phyloP scores from a whole-genome alignment of 2,113 vertebrate species.

The Neofelis nebulosa region DNA sequence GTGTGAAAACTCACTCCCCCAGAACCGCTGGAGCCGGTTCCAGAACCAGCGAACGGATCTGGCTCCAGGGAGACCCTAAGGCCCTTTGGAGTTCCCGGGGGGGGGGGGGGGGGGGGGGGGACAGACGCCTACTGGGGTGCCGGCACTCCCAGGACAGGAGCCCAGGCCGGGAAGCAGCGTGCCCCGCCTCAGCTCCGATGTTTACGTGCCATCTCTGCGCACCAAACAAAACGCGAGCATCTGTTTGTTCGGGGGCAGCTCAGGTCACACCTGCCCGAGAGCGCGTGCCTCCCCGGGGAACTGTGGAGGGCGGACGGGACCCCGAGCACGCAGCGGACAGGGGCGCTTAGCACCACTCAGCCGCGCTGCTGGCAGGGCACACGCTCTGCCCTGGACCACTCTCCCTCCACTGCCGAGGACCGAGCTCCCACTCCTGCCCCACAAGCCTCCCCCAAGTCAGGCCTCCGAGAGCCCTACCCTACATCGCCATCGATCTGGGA shows the following conservation, averaged over 20 bases:
- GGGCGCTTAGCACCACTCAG: too few relatives aligned
- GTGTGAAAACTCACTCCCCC: too few relatives aligned
- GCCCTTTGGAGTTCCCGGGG: background rate
- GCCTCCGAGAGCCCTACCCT: background rate
- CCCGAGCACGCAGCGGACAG: background rate
- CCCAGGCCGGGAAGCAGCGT: background rate
- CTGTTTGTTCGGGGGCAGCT: accelerated
- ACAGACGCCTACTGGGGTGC: background rate
- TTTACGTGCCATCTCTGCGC: background rate
- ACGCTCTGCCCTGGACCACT: accelerated
- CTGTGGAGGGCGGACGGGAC: background rate
- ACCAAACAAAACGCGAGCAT: too few relatives aligned
- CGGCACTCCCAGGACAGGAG: accelerated
- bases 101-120: too few relatives aligned
- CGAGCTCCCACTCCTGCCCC: accelerated
- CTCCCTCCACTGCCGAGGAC: background rate
- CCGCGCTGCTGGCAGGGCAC: accelerated
- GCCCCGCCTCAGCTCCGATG: too few relatives aligned
- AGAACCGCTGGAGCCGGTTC: background rate
- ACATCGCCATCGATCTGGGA: accelerated
- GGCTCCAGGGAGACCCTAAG: background rate
- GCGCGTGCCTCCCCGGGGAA: background rate
- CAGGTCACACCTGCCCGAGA: too few relatives aligned
- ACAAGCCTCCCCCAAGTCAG: background rate
- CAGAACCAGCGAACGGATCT: background rate